Conservation (phyloP, 2,113 vertebrate genomes). For the Etia nguti region DNA sequence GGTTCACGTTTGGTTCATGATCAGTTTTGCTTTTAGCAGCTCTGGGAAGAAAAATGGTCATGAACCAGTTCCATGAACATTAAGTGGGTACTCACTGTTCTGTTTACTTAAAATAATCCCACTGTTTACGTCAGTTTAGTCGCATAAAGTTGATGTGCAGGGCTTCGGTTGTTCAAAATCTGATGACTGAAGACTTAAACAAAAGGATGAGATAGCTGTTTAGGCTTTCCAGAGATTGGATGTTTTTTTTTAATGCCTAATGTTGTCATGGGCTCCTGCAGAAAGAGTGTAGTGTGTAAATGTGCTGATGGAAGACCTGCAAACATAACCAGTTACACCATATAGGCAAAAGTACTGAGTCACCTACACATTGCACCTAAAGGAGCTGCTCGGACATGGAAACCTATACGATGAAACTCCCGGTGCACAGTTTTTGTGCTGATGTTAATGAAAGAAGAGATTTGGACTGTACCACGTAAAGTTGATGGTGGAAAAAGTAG, state of each 20-base stretch:
- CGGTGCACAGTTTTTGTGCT: neutral
- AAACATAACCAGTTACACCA: neutral
- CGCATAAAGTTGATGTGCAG: neutral
- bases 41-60: neutral
- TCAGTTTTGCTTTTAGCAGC: neutral
- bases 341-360: neutral
- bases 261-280: neutral
- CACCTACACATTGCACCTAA: neutral
- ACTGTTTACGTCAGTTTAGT: neutral
- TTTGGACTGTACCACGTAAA: neutral
- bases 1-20: neutral
- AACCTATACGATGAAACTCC: neutral
- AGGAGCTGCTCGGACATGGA: neutral
- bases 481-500: neutral
- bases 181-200: neutral
- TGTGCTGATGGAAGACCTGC: neutral
- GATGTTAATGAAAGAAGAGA: neutral
- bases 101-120: neutral
- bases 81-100: neutral
- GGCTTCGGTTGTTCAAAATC: neutral
- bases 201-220: neutral
- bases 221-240: neutral
- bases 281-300: fast-evolving
- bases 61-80: neutral
- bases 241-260: neutral